These are phyloP conservation scores for Congeria kusceri DNA, from an alignment of 2,888 invertebrate species.

Conservation along the genomic window DNA sequence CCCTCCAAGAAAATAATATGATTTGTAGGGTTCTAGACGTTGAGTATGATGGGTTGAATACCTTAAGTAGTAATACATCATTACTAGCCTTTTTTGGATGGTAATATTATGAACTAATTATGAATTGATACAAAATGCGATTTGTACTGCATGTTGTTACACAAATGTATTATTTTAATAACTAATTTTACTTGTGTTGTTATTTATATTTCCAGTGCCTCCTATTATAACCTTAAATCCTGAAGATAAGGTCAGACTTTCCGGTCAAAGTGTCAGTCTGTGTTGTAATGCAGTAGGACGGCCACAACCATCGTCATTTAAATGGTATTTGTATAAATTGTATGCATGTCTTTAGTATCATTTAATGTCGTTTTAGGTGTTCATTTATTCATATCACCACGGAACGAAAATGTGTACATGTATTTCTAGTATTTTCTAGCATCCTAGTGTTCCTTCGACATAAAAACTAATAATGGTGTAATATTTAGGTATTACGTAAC, in stretches of 20 bases:
- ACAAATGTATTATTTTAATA: not conserved
- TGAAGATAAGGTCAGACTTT: conserved; percentile 22
- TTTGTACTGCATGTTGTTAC: too few relatives aligned
- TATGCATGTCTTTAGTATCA: not conserved
- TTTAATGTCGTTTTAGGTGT: not conserved
- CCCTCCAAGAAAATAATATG: too few relatives aligned
- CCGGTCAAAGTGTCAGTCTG: conserved; percentile 26
- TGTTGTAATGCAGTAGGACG: conserved; percentile 45
- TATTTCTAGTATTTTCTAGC: not conserved
- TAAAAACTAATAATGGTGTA: too few relatives aligned
- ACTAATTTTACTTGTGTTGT: not conserved
- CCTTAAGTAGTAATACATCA: too few relatives aligned
- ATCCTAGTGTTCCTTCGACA: too few relatives aligned
- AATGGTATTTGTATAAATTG: conserved; percentile 26
- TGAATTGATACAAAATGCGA: too few relatives aligned
- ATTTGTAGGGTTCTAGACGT: too few relatives aligned
- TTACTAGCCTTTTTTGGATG: too few relatives aligned
- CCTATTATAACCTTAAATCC: conserved; percentile 34
- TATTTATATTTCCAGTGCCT: conserved; percentile 26
- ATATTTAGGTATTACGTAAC: too few relatives aligned
- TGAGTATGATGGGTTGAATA: too few relatives aligned
- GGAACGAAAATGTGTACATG: not conserved
- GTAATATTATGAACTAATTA: too few relatives aligned
- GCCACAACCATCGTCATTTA: conserved; percentile 21
- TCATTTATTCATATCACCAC: not conserved